phyloP scores from a whole-genome alignment of 2,113 vertebrate species.

The Ancistrus triradiatus region DNA sequence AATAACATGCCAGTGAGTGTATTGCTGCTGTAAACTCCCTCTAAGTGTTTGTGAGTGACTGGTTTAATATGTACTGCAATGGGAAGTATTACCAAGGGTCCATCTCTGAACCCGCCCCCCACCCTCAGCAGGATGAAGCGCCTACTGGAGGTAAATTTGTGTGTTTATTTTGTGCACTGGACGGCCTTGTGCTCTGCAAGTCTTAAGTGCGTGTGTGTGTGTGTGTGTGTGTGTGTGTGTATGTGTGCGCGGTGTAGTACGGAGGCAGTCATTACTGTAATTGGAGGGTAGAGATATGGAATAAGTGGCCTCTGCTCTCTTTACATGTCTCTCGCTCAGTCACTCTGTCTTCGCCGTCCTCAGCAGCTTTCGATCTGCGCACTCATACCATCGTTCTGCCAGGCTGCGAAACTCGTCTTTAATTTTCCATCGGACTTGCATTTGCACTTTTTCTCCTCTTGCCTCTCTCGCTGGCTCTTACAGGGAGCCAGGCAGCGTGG shows the following conservation, averaged over 20 bases:
- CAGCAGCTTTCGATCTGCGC: slow-evolving; percentile 21
- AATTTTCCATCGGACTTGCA: slow-evolving; percentile 26
- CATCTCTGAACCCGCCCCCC: no score
- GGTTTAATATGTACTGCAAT: no score
- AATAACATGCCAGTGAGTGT: no score
- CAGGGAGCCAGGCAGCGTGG: no score
- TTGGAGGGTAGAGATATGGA: slow-evolving; percentile 42
- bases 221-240: slow-evolving; percentile 5
- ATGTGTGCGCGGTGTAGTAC: slow-evolving; percentile 18
- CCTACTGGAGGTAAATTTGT: no score
- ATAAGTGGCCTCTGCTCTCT: slow-evolving; percentile 9
- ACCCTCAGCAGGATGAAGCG: no score
- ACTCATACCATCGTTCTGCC: no score
- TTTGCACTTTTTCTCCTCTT: background rate
- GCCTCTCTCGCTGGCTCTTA: background rate
- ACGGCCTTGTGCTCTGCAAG: background rate
- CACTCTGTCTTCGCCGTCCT: slow-evolving; percentile 10
- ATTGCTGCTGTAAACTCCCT: no score
- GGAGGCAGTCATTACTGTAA: slow-evolving; percentile 48
- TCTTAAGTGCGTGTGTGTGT: slow-evolving; percentile 15
- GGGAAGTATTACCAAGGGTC: no score
- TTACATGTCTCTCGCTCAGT: slow-evolving; percentile 15
- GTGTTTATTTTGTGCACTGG: no score
- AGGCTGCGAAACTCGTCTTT: slow-evolving; percentile 18
- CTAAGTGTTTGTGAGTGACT: no score